Conservation (phyloP, 2,888 invertebrate species). For the Himalopsyche japonica region DNA sequence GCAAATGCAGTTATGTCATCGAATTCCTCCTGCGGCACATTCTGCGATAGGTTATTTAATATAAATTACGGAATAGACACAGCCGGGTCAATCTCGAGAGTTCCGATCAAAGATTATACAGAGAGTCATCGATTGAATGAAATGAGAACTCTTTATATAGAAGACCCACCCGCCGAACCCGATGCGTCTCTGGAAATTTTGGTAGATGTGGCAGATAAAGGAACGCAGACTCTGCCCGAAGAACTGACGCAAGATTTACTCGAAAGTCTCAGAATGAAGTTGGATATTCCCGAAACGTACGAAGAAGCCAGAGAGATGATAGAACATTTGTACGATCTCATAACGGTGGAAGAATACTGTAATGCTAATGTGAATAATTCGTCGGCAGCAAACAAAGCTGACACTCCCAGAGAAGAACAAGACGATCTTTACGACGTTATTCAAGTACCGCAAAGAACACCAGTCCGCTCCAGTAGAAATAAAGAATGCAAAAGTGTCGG, state of each 20-base stretch:
- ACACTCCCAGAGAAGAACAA: constrained; percentile 45
- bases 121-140: constrained; percentile 64
- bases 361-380: constrained; percentile 57
- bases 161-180: constrained; percentile 45
- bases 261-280: constrained; percentile 66
- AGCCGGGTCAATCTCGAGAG: constrained; percentile 63
- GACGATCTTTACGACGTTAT: constrained; percentile 70
- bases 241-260: constrained; percentile 75
- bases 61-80: constrained; percentile 59
- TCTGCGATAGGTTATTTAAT: constrained; percentile 54
- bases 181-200: constrained; percentile 48
- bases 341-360: constrained; percentile 71
- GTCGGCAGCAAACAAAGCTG: constrained; percentile 35
- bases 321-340: constrained; percentile 74
- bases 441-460: constrained; percentile 51
- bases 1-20: constrained; percentile 53
- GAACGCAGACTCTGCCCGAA: constrained; percentile 73
- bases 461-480: constrained; percentile 48
- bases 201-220: constrained; percentile 61
- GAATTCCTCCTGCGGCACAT: constrained; percentile 49
- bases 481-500: constrained; percentile 61
- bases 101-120: constrained; percentile 66
- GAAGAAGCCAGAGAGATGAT: constrained; percentile 77
- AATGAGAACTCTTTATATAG: constrained; percentile 57
- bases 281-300: constrained; percentile 74